A percentile compares a stretch with the other conserved stretches of the same genome.
Conservation (phyloP, 2,797 vertebrate genomes). For the Enteromius afrohamiltoni region DNA sequence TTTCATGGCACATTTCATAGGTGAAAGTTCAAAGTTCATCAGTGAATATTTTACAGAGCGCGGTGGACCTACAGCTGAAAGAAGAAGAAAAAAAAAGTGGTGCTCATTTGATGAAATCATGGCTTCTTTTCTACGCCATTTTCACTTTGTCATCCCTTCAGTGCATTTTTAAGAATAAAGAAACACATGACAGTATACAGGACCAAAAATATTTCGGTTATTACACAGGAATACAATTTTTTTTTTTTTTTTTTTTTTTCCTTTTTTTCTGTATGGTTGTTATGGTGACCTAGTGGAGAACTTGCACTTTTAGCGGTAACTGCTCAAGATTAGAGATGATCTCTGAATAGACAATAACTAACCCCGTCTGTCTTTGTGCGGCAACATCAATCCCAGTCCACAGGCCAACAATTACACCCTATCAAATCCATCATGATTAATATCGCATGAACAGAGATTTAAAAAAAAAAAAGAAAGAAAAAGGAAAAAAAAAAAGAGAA, state of each 20-base stretch:
- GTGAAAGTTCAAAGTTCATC: constrained; percentile 42
- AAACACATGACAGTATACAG: constrained; percentile 42
- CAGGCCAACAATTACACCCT: constrained; percentile 26
- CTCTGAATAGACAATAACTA: constrained; percentile 20
- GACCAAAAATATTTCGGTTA: constrained; percentile 35
- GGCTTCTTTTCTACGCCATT: constrained; percentile 48
- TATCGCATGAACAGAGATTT: constrained; percentile 64
- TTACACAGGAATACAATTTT: constrained; percentile 40
- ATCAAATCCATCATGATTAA: constrained; percentile 25
- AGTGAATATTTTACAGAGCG: constrained; percentile 40
- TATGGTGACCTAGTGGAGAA: constrained; percentile 23
- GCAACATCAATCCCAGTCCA: constrained; percentile 31
- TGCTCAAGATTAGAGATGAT: constrained; percentile 13
- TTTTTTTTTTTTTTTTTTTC: background rate
- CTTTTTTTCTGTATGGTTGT: constrained; percentile 25
- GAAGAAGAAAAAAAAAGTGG: constrained; percentile 29
- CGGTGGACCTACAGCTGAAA: constrained; percentile 36
- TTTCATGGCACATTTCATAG: constrained; percentile 45
- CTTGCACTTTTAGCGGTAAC: constrained; percentile 13
- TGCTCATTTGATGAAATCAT: constrained; percentile 47
- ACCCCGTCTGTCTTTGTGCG: constrained; percentile 31
- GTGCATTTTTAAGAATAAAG: constrained; percentile 33
- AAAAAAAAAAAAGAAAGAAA: constrained; percentile 62
- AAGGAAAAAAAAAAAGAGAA: constrained; percentile 61
- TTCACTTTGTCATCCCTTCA: constrained; percentile 27